phyloP scores from a whole-genome alignment of 2,888 invertebrate species.

The Tanypteryx hageni region DNA sequence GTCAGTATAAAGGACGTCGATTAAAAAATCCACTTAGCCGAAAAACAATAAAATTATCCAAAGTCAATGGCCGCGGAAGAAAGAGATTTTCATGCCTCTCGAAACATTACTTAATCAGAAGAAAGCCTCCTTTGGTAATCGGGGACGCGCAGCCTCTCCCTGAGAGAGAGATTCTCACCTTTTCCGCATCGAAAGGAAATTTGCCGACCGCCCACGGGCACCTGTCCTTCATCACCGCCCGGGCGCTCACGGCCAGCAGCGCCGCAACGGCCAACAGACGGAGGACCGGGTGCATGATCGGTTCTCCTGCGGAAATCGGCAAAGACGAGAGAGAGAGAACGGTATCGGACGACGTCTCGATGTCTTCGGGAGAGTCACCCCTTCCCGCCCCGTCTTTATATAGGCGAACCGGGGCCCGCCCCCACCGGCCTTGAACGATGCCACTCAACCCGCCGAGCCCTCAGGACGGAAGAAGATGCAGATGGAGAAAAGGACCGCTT shows the following conservation, averaged over 20 bases:
- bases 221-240: constrained; percentile 25
- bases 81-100: too few relatives aligned
- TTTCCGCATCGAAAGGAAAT: background rate
- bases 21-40: too few relatives aligned
- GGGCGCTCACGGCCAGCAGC: background rate
- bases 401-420: background rate
- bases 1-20: too few relatives aligned
- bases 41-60: too few relatives aligned
- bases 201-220: constrained; percentile 15
- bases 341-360: too few relatives aligned
- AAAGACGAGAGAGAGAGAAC: too few relatives aligned
- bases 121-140: too few relatives aligned
- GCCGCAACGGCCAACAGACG: background rate
- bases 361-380: too few relatives aligned
- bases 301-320: background rate
- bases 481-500: background rate
- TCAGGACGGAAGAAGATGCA: too few relatives aligned
- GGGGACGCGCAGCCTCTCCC: too few relatives aligned
- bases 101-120: too few relatives aligned
- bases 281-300: constrained; percentile 13
- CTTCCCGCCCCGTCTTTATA: background rate
- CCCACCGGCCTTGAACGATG: constrained; percentile 40
- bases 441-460: background rate
- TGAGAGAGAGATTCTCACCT: background rate
- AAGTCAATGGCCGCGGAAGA: too few relatives aligned